Evolutionary conservation across 2,888 invertebrate species (phyloP), one percentile per base, ranked within the genome.

Genomic region (Octonoba sinensis): DNA sequence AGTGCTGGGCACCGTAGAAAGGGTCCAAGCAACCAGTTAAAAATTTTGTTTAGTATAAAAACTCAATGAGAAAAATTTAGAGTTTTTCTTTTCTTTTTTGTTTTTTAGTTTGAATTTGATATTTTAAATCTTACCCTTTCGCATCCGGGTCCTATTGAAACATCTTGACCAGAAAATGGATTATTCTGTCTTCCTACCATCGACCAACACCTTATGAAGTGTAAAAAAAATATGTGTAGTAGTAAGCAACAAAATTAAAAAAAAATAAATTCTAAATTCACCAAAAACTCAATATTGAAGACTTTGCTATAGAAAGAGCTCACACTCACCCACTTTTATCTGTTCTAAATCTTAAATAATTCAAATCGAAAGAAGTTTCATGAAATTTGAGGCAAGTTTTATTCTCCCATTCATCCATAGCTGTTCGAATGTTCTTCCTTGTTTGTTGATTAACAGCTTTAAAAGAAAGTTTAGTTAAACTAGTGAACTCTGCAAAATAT

Each of bases 331-430:
- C 83, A 15, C 47, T 51, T 22, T 20, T 62, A 20, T 83, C 83
- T 3, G 73, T 73, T 47, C 83, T 22, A 47, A 83, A 83, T 54
- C 78, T 54, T 13, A 83, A 11, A 54, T 78, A 83, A 3, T 64
- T 65, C 49, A 83, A 57, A 6, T 83, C 78, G 2, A 78, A 24
- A 0, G 65, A n/a, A 2, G 77, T 73, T 64, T 78, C 71, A 18
- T 66, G 78, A 59, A 85, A 85, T 18, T 66, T 44, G 4, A 85
- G 51, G 51, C 85, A 85, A 1, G 84, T 85, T 27, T 73, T 49
- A 12, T 79, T 71, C 57, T 78, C 75, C 85, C 85, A 85, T 27
- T 83, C 66, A 3, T 70, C 60, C 71, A 85, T 82, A 0, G 85
- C 84, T 64, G 71, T 49, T 51, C 70, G 15, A 24, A 85, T 82